A percentile compares a stretch with the other conserved stretches of the same genome.
phyloP scores from a whole-genome alignment of 53 echinoderm and acorn worm species.

The Echinometra lucunter region DNA sequence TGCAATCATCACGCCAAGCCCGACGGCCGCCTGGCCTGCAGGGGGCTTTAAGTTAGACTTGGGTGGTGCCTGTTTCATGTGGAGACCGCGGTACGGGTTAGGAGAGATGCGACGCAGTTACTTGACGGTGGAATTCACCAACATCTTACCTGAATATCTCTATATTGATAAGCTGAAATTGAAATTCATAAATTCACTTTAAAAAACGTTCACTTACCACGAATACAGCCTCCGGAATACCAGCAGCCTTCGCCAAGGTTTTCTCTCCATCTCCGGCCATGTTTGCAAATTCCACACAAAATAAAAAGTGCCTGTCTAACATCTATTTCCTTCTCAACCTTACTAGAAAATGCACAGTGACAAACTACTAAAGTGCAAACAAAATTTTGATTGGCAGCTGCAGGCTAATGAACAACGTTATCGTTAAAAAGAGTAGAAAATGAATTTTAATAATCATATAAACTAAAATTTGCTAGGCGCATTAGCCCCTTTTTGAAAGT shows the following conservation, averaged over 20 bases:
- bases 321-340: background rate
- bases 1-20: no score
- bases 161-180: background rate
- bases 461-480: no score
- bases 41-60: no score
- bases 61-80: no score
- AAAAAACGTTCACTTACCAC: slow-evolving; percentile 74
- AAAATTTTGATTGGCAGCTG: background rate
- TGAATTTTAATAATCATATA: no score
- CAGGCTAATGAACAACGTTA: no score
- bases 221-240: slow-evolving; percentile 84
- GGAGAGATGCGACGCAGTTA: background rate
- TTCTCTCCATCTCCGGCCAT: slow-evolving; percentile 58
- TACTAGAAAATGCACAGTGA: background rate
- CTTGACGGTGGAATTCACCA: background rate
- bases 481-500: no score
- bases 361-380: background rate
- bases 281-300: slow-evolving; percentile 5
- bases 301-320: background rate
- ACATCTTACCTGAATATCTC: background rate
- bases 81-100: no score
- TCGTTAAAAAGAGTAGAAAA: no score
- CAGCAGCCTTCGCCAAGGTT: slow-evolving; percentile 61
- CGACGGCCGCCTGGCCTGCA: no score
- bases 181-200: background rate